phyloP scores from a whole-genome alignment of 2,888 invertebrate genomes.

The Neoascia interrupta region DNA sequence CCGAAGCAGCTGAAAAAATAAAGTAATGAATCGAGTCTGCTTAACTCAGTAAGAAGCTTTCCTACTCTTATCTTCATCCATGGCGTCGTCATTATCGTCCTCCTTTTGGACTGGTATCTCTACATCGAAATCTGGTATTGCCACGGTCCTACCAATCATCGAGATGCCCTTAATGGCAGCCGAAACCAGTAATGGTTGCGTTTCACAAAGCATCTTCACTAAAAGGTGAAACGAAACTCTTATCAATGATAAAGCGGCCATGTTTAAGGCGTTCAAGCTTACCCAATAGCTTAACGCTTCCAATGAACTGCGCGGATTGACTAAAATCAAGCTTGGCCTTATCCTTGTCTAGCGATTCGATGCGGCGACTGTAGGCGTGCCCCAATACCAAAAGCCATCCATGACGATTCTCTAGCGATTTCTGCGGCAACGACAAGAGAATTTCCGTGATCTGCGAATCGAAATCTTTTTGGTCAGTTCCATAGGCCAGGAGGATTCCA shows the following conservation, averaged over 20 bases:
- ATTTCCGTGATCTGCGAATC: conserved; percentile 79
- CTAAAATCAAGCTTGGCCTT: conserved; percentile 74
- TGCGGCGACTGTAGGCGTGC: conserved; percentile 85
- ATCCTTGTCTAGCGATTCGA: conserved; percentile 80
- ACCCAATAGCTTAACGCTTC: conserved; percentile 83
- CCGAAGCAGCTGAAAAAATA: conserved; percentile 72
- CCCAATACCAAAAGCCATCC: conserved; percentile 88
- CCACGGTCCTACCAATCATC: conserved; percentile 85
- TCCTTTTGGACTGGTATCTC: conserved; percentile 74
- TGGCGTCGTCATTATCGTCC: conserved; percentile 72
- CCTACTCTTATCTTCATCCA: conserved; percentile 74
- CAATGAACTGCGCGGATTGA: conserved; percentile 83
- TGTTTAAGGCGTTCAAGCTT: too few relatives aligned
- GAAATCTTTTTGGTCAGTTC: conserved; percentile 81
- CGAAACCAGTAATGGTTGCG: conserved; percentile 83
- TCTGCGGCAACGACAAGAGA: conserved; percentile 74
- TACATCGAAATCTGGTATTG: conserved; percentile 83
- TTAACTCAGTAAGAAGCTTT: background rate
- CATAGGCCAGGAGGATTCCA: conserved; percentile 85
- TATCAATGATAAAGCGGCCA: background rate
- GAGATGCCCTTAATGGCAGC: conserved; percentile 87
- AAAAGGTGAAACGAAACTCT: conserved; percentile 69
- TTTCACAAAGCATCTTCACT: conserved; percentile 85
- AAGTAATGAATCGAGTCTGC: background rate
- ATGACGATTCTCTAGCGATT: conserved; percentile 84